These are phyloP conservation scores for Melieria picta DNA, from an alignment of 2,888 invertebrate species.

Conservation along the genomic window DNA sequence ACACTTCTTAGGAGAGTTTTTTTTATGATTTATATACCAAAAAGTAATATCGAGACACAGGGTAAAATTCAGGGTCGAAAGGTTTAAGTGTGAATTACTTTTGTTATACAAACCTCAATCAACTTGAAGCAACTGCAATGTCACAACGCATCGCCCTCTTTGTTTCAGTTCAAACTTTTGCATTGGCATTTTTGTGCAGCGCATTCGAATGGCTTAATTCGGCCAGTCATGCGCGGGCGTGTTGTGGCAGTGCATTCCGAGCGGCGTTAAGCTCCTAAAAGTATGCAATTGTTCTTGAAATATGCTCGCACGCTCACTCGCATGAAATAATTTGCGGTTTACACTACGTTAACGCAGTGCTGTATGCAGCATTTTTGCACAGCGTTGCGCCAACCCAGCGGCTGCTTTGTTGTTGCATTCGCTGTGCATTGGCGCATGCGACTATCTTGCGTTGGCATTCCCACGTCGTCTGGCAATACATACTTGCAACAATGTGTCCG, in stretches of 20 bases:
- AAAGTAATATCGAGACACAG: no score
- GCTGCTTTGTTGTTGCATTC: background rate
- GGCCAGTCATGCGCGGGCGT: background rate
- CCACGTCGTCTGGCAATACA: conserved; percentile 7
- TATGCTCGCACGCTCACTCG: conserved; percentile 23
- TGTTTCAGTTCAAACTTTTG: background rate
- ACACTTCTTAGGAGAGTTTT: no score
- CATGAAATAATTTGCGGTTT: conserved; percentile 37
- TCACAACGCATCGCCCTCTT: background rate
- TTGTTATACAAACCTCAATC: no score
- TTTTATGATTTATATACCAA: no score
- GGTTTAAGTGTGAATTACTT: no score
- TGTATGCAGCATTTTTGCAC: background rate
- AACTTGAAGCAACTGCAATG: no score
- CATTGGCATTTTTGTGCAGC: background rate
- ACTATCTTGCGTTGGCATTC: background rate
- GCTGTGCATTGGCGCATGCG: background rate
- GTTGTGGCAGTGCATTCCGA: background rate
- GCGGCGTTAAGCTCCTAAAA: conserved; percentile 30
- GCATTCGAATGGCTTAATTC: background rate
- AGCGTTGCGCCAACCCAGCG: background rate
- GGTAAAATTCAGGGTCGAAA: no score
- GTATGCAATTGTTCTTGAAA: conserved; percentile 34
- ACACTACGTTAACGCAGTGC: conserved; percentile 19
- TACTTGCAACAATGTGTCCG: conserved; percentile 28